A percentile compares a stretch with the other conserved stretches of the same genome.
Evolutionary conservation across 23 tunicate genomes (phyloP).

Genomic region (Styela plicata): DNA sequence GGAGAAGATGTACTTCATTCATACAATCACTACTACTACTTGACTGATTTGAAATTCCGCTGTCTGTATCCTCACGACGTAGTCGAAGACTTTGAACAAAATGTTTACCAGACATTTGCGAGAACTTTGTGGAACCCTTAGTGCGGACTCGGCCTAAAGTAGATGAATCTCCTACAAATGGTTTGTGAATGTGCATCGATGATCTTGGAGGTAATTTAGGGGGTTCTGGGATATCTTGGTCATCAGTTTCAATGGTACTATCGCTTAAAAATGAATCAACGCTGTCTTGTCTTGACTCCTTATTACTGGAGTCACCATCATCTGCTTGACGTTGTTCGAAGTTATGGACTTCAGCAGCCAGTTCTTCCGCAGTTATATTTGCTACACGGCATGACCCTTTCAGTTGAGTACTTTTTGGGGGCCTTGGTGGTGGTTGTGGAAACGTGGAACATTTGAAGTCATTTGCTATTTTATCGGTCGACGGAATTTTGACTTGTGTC

Average conservation of each 20-base stretch:
- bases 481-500: not conserved
- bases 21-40: not conserved
- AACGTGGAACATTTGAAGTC: not conserved
- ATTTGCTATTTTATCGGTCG: not conserved
- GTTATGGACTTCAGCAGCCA: not conserved
- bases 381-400: not conserved
- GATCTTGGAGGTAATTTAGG: not conserved
- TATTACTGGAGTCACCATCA: not conserved
- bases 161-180: not conserved
- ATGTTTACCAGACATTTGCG: not conserved
- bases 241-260: not conserved
- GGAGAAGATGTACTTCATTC: not conserved
- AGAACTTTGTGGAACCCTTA: not conserved
- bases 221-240: not conserved
- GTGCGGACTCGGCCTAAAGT: not conserved
- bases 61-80: not conserved
- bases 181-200: not conserved
- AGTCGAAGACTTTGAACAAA: not conserved
- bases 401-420: constrained; percentile 2
- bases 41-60: not conserved
- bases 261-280: constrained; percentile 42
- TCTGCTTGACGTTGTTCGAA: not conserved
- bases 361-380: constrained; percentile 1
- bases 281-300: constrained; percentile 14
- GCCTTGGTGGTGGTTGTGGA: not conserved